Evolutionary conservation across 2,113 vertebrate species (phyloP).

Genomic region (Heliornis fulica): DNA sequence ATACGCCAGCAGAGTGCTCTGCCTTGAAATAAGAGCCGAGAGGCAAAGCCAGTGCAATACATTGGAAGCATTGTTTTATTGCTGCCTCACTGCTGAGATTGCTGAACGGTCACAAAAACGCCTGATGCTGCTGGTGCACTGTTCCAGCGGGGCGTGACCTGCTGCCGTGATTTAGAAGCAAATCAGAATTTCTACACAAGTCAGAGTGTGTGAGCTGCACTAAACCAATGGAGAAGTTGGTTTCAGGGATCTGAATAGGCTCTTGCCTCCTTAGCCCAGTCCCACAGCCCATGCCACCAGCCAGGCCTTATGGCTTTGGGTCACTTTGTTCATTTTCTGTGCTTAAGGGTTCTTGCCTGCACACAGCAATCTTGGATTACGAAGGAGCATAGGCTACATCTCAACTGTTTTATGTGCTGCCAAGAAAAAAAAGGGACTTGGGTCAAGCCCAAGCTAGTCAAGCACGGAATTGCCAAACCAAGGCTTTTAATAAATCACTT

Average conservation of each 20-base stretch:
- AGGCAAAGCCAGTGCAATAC: neutral
- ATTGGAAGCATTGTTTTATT: constrained; percentile 33
- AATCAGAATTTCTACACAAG: neutral
- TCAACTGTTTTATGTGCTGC: constrained; percentile 38
- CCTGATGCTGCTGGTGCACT: neutral
- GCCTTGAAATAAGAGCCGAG: neutral
- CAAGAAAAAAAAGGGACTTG: constrained; percentile 28
- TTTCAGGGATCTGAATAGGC: neutral
- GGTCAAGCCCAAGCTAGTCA: constrained; percentile 28
- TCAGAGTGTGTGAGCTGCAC: neutral
- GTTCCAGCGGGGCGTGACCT: neutral
- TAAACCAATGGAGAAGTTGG: neutral
- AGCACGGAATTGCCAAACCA: constrained; percentile 23
- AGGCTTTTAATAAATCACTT: constrained; percentile 40
- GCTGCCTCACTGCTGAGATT: constrained; percentile 1
- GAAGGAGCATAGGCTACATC: neutral
- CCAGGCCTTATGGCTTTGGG: neutral
- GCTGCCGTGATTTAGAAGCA: neutral
- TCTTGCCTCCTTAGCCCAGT: neutral
- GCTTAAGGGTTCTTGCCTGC: neutral
- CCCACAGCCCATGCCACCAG: neutral
- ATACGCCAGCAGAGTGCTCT: neutral
- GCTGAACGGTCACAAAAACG: neutral
- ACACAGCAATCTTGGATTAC: constrained; percentile 16
- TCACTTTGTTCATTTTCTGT: neutral